A percentile compares a stretch with the other conserved stretches of the same genome.
phyloP scores from a whole-genome alignment of 2,113 vertebrate genomes.

The Panthera uncia region DNA sequence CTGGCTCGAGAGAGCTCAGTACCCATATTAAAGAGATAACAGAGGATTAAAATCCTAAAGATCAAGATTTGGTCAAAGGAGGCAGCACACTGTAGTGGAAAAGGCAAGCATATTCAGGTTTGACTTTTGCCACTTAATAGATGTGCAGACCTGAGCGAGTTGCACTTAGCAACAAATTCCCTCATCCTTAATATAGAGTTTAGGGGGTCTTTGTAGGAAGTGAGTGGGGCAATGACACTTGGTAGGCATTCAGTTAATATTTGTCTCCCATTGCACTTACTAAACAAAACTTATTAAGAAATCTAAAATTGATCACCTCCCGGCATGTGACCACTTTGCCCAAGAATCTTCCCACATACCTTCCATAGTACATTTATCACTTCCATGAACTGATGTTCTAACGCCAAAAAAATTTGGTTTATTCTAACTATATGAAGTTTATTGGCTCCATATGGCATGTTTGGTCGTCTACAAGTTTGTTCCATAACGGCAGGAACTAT shows the following conservation, averaged over 20 bases:
- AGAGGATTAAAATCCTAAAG: neutral
- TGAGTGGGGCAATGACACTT: neutral
- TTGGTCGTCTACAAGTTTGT: neutral
- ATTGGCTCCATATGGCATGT: neutral
- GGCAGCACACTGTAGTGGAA: neutral
- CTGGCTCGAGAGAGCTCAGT: neutral
- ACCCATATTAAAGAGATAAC: neutral
- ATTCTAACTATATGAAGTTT: neutral
- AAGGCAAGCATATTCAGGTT: neutral
- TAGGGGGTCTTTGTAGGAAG: neutral
- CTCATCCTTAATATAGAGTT: neutral
- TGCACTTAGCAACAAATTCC: neutral
- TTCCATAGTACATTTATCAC: neutral
- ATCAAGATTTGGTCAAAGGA: neutral
- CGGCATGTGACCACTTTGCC: neutral
- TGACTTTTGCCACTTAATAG: neutral
- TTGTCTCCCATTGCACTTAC: neutral
- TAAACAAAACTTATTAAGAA: constrained; percentile 38
- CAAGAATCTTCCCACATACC: neutral
- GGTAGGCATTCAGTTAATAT: neutral
- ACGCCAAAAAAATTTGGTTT: neutral
- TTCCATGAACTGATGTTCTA: neutral
- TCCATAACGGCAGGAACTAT: neutral
- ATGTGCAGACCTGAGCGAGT: neutral
- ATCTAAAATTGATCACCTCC: neutral